Conservation (phyloP, 2,888 invertebrate species). For the Pterobdella sp. region DNA sequence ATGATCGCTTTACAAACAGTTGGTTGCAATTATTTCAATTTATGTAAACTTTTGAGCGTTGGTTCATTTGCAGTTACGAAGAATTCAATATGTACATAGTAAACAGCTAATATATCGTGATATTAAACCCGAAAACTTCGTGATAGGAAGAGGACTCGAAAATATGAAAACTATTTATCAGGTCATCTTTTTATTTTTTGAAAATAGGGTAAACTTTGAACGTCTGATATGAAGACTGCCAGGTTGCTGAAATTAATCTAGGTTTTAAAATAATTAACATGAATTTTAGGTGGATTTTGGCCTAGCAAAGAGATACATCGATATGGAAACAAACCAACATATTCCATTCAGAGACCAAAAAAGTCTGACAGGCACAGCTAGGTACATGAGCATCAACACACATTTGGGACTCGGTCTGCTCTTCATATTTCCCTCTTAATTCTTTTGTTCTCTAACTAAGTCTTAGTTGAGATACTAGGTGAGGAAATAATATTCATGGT, state of each 20-base stretch:
- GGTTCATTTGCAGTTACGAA: slow-evolving; percentile 11
- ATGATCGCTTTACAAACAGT: slow-evolving; percentile 27
- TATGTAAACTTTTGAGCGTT: background rate
- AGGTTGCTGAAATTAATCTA: too few relatives aligned
- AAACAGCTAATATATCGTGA: slow-evolving; percentile 28
- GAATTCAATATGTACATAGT: slow-evolving; percentile 22
- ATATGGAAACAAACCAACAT: slow-evolving; percentile 85
- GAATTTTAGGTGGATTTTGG: slow-evolving; percentile 99
- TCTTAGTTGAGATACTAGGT: background rate
- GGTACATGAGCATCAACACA: slow-evolving; percentile 99
- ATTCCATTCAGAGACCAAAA: slow-evolving; percentile 99
- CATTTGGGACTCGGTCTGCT: slow-evolving; percentile 86
- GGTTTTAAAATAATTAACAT: background rate
- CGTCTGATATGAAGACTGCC: too few relatives aligned
- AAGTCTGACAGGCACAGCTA: slow-evolving; percentile 96
- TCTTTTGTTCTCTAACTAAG: background rate
- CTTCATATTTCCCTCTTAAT: slow-evolving; percentile 37
- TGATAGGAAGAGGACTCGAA: slow-evolving; percentile 20
- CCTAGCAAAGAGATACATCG: slow-evolving; percentile 99
- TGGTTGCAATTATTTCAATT: background rate
- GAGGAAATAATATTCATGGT: too few relatives aligned
- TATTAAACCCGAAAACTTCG: slow-evolving; percentile 31
- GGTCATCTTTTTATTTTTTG: background rate
- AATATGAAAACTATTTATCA: slow-evolving; percentile 14
- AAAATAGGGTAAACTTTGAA: too few relatives aligned